Conservation (phyloP, 2,797 vertebrate genomes). For the Spatula clypeata region DNA sequence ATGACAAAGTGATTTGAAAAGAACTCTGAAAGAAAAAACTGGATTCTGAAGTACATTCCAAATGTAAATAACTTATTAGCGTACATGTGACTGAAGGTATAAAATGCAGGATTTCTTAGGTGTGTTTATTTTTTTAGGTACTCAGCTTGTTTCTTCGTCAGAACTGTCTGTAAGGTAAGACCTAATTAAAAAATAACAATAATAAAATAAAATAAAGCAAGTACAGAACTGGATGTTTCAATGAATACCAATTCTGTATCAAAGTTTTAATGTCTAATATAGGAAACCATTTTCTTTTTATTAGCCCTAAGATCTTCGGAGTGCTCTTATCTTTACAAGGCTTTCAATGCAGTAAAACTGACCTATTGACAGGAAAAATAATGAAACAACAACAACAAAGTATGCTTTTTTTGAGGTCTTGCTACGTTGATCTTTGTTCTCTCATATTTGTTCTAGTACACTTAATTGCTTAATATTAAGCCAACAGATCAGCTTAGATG, state of each 20-base stretch:
- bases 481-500: neutral
- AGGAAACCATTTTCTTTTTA: neutral
- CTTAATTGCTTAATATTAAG: neutral
- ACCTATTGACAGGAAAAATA: neutral
- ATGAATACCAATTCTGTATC: neutral
- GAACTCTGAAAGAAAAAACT: neutral
- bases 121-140: neutral
- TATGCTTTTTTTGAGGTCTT: neutral
- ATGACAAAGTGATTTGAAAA: neutral
- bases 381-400: neutral
- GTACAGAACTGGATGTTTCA: neutral
- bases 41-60: neutral
- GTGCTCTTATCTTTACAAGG: neutral
- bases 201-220: neutral
- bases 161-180: constrained; percentile 1
- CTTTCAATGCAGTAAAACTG: neutral
- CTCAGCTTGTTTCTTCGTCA: neutral
- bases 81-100: neutral
- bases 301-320: neutral
- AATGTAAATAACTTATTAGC: neutral
- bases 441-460: neutral
- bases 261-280: neutral
- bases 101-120: neutral
- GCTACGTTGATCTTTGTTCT: neutral
- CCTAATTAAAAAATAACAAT: neutral